A percentile compares a stretch with the other conserved stretches of the same genome.
Conservation (phyloP, 2,888 invertebrate genomes). For the Rhamphomyia laevipes region DNA sequence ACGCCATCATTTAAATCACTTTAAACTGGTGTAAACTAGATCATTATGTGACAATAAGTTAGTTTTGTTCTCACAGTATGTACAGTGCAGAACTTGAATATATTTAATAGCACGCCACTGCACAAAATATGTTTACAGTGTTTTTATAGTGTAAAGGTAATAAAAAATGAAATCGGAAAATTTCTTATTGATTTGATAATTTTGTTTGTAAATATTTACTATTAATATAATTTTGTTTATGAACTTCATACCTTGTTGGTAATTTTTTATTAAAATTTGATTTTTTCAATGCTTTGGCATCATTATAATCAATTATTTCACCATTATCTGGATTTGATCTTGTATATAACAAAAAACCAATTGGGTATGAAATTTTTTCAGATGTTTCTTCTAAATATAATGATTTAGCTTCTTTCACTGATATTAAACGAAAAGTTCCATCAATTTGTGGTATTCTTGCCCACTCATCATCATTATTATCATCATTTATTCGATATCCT, state of each 20-base stretch:
- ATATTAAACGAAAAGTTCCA: neutral
- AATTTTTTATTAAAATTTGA: constrained; percentile 17
- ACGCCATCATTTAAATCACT: no score
- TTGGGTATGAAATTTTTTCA: neutral
- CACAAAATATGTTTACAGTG: no score
- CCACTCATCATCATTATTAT: neutral
- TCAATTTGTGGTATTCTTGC: neutral
- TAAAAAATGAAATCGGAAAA: constrained; percentile 10
- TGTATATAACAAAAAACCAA: constrained; percentile 16
- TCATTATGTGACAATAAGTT: no score
- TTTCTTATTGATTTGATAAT: no score
- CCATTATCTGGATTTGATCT: constrained; percentile 12
- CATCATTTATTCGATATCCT: no score
- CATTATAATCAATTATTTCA: constrained; percentile 13
- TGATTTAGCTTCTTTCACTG: constrained; percentile 22
- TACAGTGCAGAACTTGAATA: no score
- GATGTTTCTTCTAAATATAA: constrained; percentile 36
- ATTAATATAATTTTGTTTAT: no score
- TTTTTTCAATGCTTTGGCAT: constrained; percentile 12
- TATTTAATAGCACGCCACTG: no score
- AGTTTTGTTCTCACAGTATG: no score
- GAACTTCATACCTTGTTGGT: constrained; percentile 21
- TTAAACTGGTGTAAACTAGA: no score
- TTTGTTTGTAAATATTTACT: no score
- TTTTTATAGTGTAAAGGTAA: no score